These are phyloP conservation scores for Linyphia triangularis DNA, from an alignment of 2,888 invertebrate species.

Conservation along the genomic window DNA sequence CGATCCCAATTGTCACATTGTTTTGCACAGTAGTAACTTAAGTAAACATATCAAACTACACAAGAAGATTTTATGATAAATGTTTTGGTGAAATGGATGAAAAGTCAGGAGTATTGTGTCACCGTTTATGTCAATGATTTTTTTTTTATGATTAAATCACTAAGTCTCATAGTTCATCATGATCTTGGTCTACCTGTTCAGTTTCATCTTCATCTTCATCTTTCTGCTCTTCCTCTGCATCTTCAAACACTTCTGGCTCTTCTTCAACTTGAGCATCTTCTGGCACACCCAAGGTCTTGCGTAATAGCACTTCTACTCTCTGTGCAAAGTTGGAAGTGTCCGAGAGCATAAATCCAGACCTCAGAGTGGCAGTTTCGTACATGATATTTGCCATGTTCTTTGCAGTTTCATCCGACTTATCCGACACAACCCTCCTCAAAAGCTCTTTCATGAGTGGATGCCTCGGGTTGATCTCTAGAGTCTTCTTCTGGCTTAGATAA, in stretches of 20 bases:
- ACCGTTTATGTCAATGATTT: not conserved
- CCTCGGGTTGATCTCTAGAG: conserved; percentile 96
- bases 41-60: not conserved
- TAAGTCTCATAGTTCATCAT: conserved; percentile 32
- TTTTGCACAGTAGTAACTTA: not conserved
- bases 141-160: not conserved
- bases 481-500: conserved; percentile 96
- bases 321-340: conserved; percentile 94
- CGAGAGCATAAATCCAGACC: conserved; percentile 95
- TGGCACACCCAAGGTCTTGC: conserved; percentile 87
- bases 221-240: conserved; percentile 42
- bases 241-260: conserved; percentile 61
- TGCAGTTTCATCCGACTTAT: conserved; percentile 88
- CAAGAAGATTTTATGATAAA: not conserved
- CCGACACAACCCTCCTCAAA: conserved; percentile 87
- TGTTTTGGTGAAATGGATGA: conserved; percentile 25
- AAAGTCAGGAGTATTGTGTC: not conserved
- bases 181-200: conserved; percentile 17
- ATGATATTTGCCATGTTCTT: conserved; percentile 92
- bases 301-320: conserved; percentile 93
- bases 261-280: conserved; percentile 84
- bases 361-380: conserved; percentile 93
- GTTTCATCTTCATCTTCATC: conserved; percentile 18
- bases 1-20: not conserved
- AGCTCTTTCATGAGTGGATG: conserved; percentile 97